phyloP scores from a whole-genome alignment of 2,888 invertebrate genomes.

The Eilema caniola region DNA sequence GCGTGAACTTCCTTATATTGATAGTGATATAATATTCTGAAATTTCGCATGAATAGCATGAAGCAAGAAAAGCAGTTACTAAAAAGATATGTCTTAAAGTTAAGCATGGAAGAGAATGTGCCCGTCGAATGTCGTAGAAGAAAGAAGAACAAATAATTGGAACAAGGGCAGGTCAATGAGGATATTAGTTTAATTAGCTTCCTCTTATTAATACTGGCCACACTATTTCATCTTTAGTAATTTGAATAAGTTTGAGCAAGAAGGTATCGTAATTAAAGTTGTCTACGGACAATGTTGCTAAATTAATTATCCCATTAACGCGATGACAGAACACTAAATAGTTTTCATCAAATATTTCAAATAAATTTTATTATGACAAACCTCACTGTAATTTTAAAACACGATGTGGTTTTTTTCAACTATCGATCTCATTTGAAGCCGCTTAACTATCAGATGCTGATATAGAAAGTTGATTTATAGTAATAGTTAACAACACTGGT shows the following conservation, averaged over 20 bases:
- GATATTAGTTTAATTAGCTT: background rate
- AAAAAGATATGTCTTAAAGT: background rate
- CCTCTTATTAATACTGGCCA: background rate
- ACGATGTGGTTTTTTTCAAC: background rate
- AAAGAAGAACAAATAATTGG: background rate
- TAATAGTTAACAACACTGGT: no score
- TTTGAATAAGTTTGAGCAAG: background rate
- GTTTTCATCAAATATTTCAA: background rate
- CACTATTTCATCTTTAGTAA: background rate
- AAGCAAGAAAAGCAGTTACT: no score
- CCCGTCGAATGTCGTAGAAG: no score
- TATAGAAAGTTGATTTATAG: background rate
- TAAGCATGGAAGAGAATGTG: background rate
- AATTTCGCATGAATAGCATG: no score
- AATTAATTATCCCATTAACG: background rate
- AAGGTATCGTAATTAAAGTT: background rate
- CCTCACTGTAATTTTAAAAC: background rate
- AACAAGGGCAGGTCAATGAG: background rate
- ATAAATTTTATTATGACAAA: no score
- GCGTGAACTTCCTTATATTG: no score
- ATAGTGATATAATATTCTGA: no score
- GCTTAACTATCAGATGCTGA: background rate
- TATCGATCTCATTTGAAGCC: background rate
- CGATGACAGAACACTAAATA: background rate
- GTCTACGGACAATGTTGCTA: background rate